Evolutionary conservation across 2,113 vertebrate species (phyloP).

Genomic region (Quiscalus mexicanus): DNA sequence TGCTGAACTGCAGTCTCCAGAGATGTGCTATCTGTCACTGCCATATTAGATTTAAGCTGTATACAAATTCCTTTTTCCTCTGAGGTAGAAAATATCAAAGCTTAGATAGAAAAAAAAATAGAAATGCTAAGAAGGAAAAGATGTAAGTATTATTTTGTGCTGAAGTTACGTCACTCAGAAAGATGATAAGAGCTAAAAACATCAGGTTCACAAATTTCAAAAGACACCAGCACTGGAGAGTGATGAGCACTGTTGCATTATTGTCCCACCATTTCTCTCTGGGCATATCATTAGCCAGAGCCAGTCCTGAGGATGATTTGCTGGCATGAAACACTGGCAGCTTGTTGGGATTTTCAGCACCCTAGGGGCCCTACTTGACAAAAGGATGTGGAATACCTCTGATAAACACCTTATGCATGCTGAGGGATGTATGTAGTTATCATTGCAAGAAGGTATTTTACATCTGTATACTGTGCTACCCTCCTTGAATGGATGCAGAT

Average conservation of each 20-base stretch:
- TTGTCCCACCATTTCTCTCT: background rate
- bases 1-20: background rate
- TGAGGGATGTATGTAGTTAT: background rate
- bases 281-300: background rate
- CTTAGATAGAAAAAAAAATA: background rate
- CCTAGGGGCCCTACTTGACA: background rate
- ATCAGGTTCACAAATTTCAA: background rate
- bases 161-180: background rate
- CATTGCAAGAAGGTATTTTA: background rate
- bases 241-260: background rate
- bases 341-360: background rate
- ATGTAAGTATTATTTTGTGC: background rate
- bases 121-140: background rate
- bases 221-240: background rate
- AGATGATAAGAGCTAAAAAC: background rate
- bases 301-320: background rate
- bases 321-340: background rate
- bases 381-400: background rate
- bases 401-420: background rate
- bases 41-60: background rate
- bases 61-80: background rate
- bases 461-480: background rate
- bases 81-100: background rate
- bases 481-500: background rate
- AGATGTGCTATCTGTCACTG: background rate